phyloP scores from a whole-genome alignment of 2,797 vertebrate genomes.

The Apogon talboti region DNA sequence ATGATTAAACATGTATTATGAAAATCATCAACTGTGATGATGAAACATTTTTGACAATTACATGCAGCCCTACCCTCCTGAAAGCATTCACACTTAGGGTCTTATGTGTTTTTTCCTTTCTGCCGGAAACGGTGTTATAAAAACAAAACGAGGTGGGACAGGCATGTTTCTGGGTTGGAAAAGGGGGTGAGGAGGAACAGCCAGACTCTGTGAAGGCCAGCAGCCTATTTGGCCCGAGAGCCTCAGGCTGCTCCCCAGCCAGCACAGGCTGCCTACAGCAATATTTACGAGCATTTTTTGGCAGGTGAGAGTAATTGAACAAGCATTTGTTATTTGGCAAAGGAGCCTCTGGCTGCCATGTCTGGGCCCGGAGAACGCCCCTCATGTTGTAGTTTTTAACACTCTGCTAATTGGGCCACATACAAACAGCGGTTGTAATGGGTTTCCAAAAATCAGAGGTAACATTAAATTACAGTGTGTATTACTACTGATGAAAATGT shows the following conservation, averaged over 20 bases:
- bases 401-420: conserved; percentile 65
- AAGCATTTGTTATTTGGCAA: conserved; percentile 78
- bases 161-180: conserved; percentile 41
- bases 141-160: conserved; percentile 25
- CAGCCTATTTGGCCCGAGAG: conserved; percentile 54
- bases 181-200: conserved; percentile 36
- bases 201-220: conserved; percentile 45
- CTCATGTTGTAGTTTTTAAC: conserved; percentile 60
- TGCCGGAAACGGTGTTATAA: conserved; percentile 15
- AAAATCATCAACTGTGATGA: no score
- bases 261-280: conserved; percentile 64
- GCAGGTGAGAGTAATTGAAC: conserved; percentile 75
- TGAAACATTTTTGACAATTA: no score
- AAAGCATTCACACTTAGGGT: no score
- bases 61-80: no score
- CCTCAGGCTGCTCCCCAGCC: conserved; percentile 58
- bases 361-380: conserved; percentile 46
- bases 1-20: no score
- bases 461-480: conserved; percentile 33
- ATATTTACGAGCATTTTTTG: conserved; percentile 75
- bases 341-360: conserved; percentile 51
- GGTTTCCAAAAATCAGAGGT: conserved; percentile 40
- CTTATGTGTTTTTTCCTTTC: neutral
- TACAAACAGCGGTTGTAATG: conserved; percentile 58
- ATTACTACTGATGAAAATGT: conserved; percentile 20